Conservation (phyloP, 2,888 invertebrate species). For the Rhingia rostrata region DNA sequence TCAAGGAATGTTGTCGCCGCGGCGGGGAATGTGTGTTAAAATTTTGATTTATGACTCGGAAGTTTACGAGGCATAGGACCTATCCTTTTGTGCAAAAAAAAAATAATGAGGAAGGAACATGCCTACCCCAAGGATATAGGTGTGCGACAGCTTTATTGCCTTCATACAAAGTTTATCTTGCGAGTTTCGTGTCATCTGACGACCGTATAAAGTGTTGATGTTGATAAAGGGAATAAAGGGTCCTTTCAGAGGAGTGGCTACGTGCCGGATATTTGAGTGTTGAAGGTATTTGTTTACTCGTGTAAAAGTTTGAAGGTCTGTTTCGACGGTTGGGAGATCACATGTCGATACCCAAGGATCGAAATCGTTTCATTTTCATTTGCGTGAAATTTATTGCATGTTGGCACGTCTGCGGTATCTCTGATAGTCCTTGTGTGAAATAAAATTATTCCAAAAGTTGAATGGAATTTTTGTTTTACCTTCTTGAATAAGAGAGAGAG, state of each 20-base stretch:
- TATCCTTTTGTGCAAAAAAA: background rate
- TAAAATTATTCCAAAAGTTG: background rate
- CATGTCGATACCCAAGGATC: constrained; percentile 23
- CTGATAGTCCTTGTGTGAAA: background rate
- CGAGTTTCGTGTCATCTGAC: constrained; percentile 33
- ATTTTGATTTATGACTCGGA: constrained; percentile 55
- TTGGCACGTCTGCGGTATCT: background rate
- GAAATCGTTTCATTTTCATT: constrained; percentile 32
- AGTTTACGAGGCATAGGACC: constrained; percentile 36
- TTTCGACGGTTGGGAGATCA: background rate
- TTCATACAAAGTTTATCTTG: constrained; percentile 41
- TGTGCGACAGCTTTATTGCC: constrained; percentile 26
- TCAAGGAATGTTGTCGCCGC: constrained; percentile 32
- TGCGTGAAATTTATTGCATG: constrained; percentile 24
- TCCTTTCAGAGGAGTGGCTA: background rate
- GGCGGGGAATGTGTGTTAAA: constrained; percentile 8
- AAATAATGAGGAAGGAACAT: background rate
- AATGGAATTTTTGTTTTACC: constrained; percentile 17
- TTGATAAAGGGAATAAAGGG: constrained; percentile 45
- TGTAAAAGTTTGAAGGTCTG: constrained; percentile 10
- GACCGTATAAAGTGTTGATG: constrained; percentile 49
- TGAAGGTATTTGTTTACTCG: constrained; percentile 1
- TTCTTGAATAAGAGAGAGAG: background rate
- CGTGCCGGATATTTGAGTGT: constrained; percentile 21
- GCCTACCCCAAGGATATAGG: background rate